Evolutionary conservation across 2,113 vertebrate species (phyloP), one percentile per base, ranked within the genome.

Genomic region (Azemiops feae): DNA sequence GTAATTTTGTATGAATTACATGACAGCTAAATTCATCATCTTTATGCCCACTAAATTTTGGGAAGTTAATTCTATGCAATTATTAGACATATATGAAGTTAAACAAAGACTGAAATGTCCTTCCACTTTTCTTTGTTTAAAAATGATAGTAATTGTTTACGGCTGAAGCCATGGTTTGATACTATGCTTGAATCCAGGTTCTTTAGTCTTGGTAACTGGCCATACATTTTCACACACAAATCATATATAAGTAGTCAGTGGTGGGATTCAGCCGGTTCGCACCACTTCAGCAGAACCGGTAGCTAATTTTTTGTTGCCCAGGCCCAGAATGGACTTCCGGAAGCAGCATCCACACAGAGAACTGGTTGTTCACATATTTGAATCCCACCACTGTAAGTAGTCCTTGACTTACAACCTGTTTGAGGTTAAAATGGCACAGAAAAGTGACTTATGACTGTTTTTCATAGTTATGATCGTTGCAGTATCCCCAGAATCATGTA

Each of bases 31-130:
- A 98, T 98, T 97, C 95, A 98, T 98, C 98, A 98, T 96, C 98
- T 98, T 98, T 98, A 98, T 97, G 97, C 97, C 98, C 98, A 98
- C 97, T 97, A 97, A 98, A 98, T 95, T 97, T 98, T 97, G 94
- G 96, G 97, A 97, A 97, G 97, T 96, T 98, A 96, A 96, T 95
- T 97, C 96, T 96, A 93, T 52, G 45, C 25, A 96, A 92, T 91
- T 95, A 86, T 43, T 89, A 95, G 90, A 93, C 90, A 92, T 88
- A 90, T 92, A 57, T 53, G 47, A 92, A 92, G 95, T 91, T 57
- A 91, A 91, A 91, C 92, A n/a, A 90, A 88, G 89, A 86, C 34
- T 55, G 16, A 96, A 92, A 93, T 93, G 5, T 23, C 60, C 23
- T 54, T 39, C 87, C 27, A 39, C 18, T 93, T 92, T 92, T 89